Percentiles rank a stretch among this genome's conserved stretches.
Conservation (phyloP, 2,797 vertebrate species). For the Nannoperca obscura region DNA sequence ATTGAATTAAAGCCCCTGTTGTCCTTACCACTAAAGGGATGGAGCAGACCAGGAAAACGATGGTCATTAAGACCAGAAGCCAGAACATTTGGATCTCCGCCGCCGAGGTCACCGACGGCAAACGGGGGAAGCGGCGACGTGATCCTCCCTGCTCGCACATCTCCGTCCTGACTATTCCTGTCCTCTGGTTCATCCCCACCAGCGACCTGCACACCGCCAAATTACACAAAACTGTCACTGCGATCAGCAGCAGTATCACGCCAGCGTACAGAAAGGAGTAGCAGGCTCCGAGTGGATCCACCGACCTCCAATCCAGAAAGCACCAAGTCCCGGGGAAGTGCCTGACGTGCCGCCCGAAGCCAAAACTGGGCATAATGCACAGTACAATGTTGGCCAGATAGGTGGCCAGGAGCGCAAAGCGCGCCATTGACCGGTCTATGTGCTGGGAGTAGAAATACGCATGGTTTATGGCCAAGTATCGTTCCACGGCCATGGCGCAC, state of each 20-base stretch:
- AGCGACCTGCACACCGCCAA: constrained; percentile 86
- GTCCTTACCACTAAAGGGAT: constrained; percentile 87
- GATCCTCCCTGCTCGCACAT: constrained; percentile 74
- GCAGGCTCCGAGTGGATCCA: constrained; percentile 79
- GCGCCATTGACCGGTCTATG: constrained; percentile 83
- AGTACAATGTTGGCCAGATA: constrained; percentile 83
- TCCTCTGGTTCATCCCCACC: constrained; percentile 86
- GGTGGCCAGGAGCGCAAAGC: constrained; percentile 79
- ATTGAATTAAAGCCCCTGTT: background rate
- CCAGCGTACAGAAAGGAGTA: constrained; percentile 87
- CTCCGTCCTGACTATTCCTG: constrained; percentile 79
- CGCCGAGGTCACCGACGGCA: constrained; percentile 81
- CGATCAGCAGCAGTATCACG: constrained; percentile 84
- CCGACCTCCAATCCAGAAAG: constrained; percentile 87
- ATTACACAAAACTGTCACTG: constrained; percentile 85
- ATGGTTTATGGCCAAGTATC: constrained; percentile 88
- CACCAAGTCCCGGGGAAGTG: constrained; percentile 89
- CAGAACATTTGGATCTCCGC: constrained; percentile 89
- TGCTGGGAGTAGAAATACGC: constrained; percentile 88
- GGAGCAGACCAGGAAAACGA: constrained; percentile 87
- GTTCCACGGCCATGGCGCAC: constrained; percentile 88
- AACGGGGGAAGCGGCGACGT: constrained; percentile 81
- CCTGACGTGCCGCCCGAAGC: constrained; percentile 83
- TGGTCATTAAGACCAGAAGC: constrained; percentile 87
- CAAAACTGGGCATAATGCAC: constrained; percentile 87